Evolutionary conservation across 2,888 invertebrate genomes (phyloP), one percentile per base, ranked within the genome.

Genomic region (Deroplatys truncata): DNA sequence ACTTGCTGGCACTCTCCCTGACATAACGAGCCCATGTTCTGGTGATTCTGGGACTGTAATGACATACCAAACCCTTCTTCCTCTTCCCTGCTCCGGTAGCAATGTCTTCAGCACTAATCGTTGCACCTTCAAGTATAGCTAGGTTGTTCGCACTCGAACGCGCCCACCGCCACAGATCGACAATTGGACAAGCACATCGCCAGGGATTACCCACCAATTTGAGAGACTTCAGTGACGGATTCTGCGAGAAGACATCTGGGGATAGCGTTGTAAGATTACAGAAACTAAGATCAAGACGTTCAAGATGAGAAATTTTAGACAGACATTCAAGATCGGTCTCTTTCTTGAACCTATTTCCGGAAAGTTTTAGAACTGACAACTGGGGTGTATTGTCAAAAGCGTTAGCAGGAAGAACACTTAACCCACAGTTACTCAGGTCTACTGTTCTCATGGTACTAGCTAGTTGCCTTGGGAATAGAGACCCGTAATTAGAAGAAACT

Each of bases 141-240:
- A 96, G 93, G 91, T 96, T 95, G 20, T 95, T 95, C 92, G 96
- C 96, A 82, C 95, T 95, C 93, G 95, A 94, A 82, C 95, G 93
- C 0, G 96, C 96, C 96, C 96, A 96, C 91, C 96, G 95, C 96
- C 96, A 96, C 94, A 96, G 95, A 90, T 96, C 96, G 0, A 95
- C 95, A 35, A 96, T 95, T 91, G 95, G 95, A 91, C 96, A 97
- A 91, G 96, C 95, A 92, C 96, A 96, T 89, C 94, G 93, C 93
- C 96, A 96, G 2, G 96, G 96, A 93, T 97, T 96, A 5, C 96
- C 96, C 15, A 96, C 93, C 10, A 97, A 93, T 92, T 96, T 96
- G 86, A 96, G 91, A 5, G 95, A 95, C 89, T 95, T 93, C 8
- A 97, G 29, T 82, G 88, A 89, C 0, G 95, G 94, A 93, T 96